phyloP scores from a whole-genome alignment of 2,888 invertebrate genomes.

The Chymomyza amoena region DNA sequence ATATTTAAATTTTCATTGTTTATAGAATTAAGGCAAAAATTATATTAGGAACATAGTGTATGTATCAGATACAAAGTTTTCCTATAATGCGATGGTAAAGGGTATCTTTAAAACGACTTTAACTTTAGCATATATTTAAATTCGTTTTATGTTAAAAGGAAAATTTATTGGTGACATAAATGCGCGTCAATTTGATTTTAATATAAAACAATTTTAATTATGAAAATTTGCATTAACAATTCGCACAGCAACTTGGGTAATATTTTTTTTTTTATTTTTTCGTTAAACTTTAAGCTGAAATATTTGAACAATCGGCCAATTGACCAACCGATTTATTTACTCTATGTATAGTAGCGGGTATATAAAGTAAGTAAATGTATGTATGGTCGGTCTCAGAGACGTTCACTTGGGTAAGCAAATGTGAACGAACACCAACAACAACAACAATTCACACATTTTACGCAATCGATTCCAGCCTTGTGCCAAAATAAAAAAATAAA shows the following conservation, averaged over 20 bases:
- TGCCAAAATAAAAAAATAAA: slow-evolving; percentile 56
- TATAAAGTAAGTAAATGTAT: not conserved
- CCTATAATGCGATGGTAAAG: too few species aligned
- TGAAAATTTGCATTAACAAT: slow-evolving; percentile 47
- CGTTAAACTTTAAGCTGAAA: slow-evolving; percentile 41
- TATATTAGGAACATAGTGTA: too few species aligned
- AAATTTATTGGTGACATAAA: slow-evolving; percentile 33
- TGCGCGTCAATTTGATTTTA: slow-evolving; percentile 29
- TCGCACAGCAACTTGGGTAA: not conserved
- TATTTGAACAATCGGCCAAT: slow-evolving; percentile 32
- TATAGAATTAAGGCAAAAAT: too few species aligned
- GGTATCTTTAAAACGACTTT: too few species aligned
- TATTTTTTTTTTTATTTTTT: not conserved
- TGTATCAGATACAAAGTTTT: too few species aligned
- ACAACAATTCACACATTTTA: slow-evolving; percentile 45
- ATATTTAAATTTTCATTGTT: too few species aligned
- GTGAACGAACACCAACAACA: slow-evolving; percentile 18
- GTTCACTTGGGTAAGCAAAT: slow-evolving; percentile 11
- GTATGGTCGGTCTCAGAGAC: not conserved
- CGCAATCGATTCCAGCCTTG: slow-evolving; percentile 66
- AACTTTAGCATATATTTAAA: not conserved
- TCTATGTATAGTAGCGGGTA: not conserved
- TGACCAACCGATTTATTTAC: slow-evolving; percentile 17
- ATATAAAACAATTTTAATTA: slow-evolving; percentile 19
- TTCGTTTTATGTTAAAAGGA: slow-evolving; percentile 4